Percentiles rank a stretch among this genome's conserved stretches.
phyloP scores from a whole-genome alignment of 2,888 invertebrate species.

The Protonemura montana region DNA sequence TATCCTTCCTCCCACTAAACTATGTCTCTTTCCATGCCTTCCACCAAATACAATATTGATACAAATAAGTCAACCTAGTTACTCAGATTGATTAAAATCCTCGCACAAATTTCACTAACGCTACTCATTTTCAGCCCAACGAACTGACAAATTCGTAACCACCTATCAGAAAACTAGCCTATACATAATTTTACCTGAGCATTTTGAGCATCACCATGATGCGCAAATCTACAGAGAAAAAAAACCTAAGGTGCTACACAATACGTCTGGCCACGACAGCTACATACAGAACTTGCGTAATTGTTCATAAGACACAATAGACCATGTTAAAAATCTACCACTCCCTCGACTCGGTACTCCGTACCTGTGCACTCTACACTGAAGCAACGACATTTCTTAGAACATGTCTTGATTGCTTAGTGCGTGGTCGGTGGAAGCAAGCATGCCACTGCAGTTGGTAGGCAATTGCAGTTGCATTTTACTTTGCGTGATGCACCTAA shows the following conservation, averaged over 20 bases:
- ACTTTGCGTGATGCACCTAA: conserved; percentile 21
- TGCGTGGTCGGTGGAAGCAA: background rate
- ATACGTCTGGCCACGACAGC: background rate
- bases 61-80: too few relatives aligned
- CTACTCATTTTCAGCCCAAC: too few relatives aligned
- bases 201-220: background rate
- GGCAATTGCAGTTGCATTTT: background rate
- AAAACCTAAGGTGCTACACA: background rate
- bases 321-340: conserved; percentile 24
- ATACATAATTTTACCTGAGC: too few relatives aligned
- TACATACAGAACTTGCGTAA: conserved; percentile 18
- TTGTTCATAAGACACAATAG: conserved; percentile 30
- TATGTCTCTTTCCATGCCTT: too few relatives aligned
- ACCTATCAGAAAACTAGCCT: too few relatives aligned
- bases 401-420: conserved; percentile 16
- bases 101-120: too few relatives aligned
- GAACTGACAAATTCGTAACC: too few relatives aligned
- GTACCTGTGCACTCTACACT: too few relatives aligned
- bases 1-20: too few relatives aligned
- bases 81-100: too few relatives aligned
- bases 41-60: too few relatives aligned
- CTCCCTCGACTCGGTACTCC: conserved; percentile 1
- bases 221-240: background rate
- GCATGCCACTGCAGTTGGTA: background rate
- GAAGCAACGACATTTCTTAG: background rate